A percentile compares a stretch with the other conserved stretches of the same genome.
Evolutionary conservation across 1,140 invertebrate genomes (phyloP).

Genomic region (Lycorma delicatula): DNA sequence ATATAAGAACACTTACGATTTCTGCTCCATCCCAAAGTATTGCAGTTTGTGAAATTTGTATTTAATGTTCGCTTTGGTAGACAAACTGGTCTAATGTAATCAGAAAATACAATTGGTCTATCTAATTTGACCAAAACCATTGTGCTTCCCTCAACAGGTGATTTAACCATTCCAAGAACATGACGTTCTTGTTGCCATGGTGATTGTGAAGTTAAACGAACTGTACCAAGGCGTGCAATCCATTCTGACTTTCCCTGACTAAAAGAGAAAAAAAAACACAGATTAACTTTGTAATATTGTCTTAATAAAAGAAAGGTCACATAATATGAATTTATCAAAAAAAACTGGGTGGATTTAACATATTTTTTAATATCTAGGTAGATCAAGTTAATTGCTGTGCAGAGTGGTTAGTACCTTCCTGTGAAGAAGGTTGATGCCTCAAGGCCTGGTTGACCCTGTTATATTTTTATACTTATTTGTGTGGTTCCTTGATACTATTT

Average conservation of each 20-base stretch:
- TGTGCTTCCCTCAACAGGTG: slow-evolving; percentile 78
- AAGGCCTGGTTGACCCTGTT: too few species aligned
- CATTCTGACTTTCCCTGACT: slow-evolving; percentile 78
- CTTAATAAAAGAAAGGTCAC: too few species aligned
- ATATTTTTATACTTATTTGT: too few species aligned
- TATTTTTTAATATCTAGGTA: too few species aligned
- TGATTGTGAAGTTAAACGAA: slow-evolving; percentile 63
- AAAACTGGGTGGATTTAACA: too few species aligned
- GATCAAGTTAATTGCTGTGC: too few species aligned
- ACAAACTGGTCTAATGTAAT: slow-evolving; percentile 75
- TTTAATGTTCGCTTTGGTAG: slow-evolving; percentile 41
- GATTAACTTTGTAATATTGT: too few species aligned
- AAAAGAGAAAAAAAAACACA: too few species aligned
- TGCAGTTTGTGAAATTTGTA: slow-evolving; percentile 52
- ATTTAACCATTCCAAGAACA: slow-evolving; percentile 81
- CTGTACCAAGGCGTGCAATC: slow-evolving; percentile 66
- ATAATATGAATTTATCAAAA: too few species aligned
- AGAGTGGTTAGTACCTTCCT: too few species aligned
- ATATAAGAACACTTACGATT: slow-evolving; percentile 45
- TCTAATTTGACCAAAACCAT: slow-evolving; percentile 72
- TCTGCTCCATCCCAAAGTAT: slow-evolving; percentile 72
- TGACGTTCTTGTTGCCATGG: slow-evolving; percentile 81
- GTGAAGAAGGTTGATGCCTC: too few species aligned
- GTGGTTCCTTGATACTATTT: too few species aligned
- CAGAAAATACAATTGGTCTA: slow-evolving; percentile 61